Conservation (phyloP, 2,113 vertebrate species). For the Gymnarchus niloticus region DNA sequence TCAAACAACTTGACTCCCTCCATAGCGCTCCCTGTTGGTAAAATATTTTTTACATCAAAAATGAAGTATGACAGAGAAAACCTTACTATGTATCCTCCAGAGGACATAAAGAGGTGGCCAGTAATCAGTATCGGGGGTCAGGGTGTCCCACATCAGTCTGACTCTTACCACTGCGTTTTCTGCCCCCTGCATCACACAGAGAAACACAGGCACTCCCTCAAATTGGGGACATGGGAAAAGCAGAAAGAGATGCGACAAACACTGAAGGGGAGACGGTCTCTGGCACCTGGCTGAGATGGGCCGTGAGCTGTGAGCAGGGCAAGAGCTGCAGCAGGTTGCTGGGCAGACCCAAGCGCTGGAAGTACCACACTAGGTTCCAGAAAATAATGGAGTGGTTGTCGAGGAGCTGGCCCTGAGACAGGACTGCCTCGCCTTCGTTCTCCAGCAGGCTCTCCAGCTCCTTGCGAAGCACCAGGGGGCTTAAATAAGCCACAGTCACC, state of each 20-base stretch:
- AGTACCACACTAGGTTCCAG: conserved; percentile 96
- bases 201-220: background rate
- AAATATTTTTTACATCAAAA: background rate
- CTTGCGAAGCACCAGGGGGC: conserved; percentile 84
- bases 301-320: conserved; percentile 60
- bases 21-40: background rate
- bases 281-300: conserved; percentile 4
- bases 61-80: background rate
- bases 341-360: conserved; percentile 77
- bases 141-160: conserved; percentile 79
- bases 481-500: conserved; percentile 82
- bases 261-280: background rate
- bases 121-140: conserved; percentile 72
- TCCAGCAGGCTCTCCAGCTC: conserved; percentile 89
- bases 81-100: conserved; percentile 87
- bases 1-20: background rate
- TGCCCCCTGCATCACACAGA: conserved; percentile 6
- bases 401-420: conserved; percentile 74
- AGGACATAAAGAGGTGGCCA: conserved; percentile 84
- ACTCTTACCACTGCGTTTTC: conserved; percentile 60
- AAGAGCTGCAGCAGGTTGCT: conserved; percentile 77
- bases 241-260: background rate
- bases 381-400: conserved; percentile 86
- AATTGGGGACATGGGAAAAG: background rate
- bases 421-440: conserved; percentile 79